phyloP scores from a whole-genome alignment of 1,140 invertebrate genomes.

The Neuroterus valhalla region DNA sequence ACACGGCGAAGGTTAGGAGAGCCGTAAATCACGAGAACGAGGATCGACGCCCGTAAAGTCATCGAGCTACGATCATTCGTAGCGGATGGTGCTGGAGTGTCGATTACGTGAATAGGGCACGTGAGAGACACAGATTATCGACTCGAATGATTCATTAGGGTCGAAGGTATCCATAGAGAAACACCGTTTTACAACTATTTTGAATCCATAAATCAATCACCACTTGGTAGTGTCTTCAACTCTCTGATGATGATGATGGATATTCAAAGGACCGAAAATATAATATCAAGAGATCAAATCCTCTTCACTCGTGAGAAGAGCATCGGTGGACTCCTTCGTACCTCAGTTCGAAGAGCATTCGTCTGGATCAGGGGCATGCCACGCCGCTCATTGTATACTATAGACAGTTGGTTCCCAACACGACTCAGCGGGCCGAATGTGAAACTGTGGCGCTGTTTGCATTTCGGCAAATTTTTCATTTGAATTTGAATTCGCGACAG shows the following conservation, averaged over 20 bases:
- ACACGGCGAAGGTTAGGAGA: constrained; percentile 65
- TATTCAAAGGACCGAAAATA: not conserved
- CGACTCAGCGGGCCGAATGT: no score
- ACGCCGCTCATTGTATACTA: no score
- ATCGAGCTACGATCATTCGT: constrained; percentile 63
- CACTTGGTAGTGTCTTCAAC: not conserved
- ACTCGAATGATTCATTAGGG: constrained; percentile 11
- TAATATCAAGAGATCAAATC: no score
- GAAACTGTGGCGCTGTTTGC: no score
- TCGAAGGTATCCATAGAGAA: not conserved
- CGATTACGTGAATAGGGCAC: constrained; percentile 46
- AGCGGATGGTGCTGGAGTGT: constrained; percentile 45
- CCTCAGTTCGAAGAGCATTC: no score
- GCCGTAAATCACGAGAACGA: constrained; percentile 69
- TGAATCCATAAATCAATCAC: not conserved
- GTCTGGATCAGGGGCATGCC: no score
- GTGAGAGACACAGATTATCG: constrained; percentile 10
- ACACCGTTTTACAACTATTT: not conserved
- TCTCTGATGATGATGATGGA: not conserved
- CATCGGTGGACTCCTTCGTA: no score
- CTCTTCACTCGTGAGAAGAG: no score
- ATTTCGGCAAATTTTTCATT: no score
- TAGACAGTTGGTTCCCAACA: no score
- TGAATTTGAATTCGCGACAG: no score
- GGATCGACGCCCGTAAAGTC: constrained; percentile 70